Percentiles rank a stretch among this genome's conserved stretches.
phyloP scores from a whole-genome alignment of 2,797 vertebrate species.

The Tarsius wallacei region DNA sequence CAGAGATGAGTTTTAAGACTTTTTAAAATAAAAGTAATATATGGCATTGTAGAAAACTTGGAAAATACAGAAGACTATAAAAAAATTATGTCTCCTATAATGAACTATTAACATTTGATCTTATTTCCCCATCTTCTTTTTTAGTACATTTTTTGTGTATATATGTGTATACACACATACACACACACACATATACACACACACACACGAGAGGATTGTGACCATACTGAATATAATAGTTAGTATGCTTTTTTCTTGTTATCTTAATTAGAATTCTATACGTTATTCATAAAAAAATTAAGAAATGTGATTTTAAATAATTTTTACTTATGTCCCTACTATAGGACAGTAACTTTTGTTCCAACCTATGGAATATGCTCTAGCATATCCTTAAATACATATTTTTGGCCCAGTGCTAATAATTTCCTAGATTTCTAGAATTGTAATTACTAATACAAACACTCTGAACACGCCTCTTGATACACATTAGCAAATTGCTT shows the following conservation, averaged over 20 bases:
- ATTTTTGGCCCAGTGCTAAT: conserved; percentile 14
- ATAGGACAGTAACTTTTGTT: neutral
- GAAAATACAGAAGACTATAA: neutral
- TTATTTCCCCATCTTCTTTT: neutral
- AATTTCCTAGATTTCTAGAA: neutral
- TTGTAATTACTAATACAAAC: neutral
- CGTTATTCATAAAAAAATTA: neutral
- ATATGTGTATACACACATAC: neutral
- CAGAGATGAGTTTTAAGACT: conserved; percentile 5
- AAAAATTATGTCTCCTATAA: neutral
- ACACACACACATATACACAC: neutral
- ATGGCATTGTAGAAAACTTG: neutral
- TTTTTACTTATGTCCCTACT: neutral
- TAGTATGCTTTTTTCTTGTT: neutral
- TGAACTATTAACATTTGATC: neutral
- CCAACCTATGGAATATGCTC: neutral
- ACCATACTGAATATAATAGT: neutral
- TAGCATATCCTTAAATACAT: neutral
- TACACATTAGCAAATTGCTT: neutral
- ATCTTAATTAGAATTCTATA: neutral
- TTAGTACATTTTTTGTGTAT: neutral
- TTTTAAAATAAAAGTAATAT: neutral
- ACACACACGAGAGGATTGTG: neutral
- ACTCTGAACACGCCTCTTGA: neutral
- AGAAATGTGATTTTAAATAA: neutral